Conservation (phyloP, 1,140 invertebrate species). For the Trichoplusia ni region DNA sequence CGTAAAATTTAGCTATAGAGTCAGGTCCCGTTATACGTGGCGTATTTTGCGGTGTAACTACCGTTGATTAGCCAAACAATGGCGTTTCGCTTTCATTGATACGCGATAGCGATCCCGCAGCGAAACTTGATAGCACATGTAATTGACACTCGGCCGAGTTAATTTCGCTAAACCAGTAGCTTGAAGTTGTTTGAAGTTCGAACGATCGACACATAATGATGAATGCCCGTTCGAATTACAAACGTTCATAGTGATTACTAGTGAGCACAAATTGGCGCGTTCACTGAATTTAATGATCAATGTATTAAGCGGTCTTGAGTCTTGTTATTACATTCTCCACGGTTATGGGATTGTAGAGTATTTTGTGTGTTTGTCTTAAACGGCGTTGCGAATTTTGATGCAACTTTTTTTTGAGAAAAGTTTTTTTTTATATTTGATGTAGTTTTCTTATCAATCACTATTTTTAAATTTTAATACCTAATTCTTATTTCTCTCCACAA, state of each 20-base stretch:
- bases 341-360: too few species aligned
- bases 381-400: too few species aligned
- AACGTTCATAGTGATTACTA: constrained; percentile 5
- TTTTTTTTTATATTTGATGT: too few species aligned
- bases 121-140: constrained; percentile 14
- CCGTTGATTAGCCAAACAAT: constrained; percentile 25
- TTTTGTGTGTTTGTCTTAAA: too few species aligned
- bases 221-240: constrained; percentile 17
- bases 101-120: constrained; percentile 21
- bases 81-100: constrained; percentile 30
- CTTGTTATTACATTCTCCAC: too few species aligned
- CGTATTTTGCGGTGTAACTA: constrained; percentile 29
- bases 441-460: too few species aligned
- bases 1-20: too few species aligned
- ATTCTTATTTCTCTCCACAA: too few species aligned
- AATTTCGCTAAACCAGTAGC: constrained; percentile 24
- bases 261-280: constrained; percentile 1
- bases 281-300: too few species aligned
- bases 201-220: constrained; percentile 2
- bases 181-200: background rate
- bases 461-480: too few species aligned
- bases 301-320: too few species aligned
- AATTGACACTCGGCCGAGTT: constrained; percentile 14
- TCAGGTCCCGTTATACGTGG: constrained; percentile 10
- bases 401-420: too few species aligned